These are phyloP conservation scores for Notolabrus celidotus DNA, from an alignment of 2,797 vertebrate species.

Conservation along the genomic window DNA sequence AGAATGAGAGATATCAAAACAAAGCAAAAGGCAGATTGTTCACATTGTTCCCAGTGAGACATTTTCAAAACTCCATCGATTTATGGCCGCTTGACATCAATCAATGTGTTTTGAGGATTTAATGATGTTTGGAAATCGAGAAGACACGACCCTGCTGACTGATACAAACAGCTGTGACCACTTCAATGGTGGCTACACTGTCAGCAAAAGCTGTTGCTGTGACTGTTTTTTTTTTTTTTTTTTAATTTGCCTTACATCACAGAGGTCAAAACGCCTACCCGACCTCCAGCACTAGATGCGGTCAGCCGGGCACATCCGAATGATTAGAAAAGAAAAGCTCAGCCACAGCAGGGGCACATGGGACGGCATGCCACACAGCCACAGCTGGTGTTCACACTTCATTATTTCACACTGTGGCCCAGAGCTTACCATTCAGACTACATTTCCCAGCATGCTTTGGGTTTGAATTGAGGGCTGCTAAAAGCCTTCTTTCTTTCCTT, in stretches of 20 bases:
- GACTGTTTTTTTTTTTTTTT: constrained; percentile 23
- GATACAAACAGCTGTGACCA: constrained; percentile 44
- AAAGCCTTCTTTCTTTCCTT: too few relatives aligned
- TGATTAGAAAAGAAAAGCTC: constrained; percentile 74
- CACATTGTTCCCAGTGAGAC: neutral
- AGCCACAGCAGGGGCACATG: constrained; percentile 27
- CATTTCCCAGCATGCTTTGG: constrained; percentile 62
- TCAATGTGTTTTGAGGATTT: neutral
- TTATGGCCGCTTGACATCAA: neutral
- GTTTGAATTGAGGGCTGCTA: constrained; percentile 27
- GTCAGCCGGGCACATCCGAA: constrained; percentile 29
- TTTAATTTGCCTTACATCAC: constrained; percentile 66
- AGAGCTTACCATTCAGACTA: constrained; percentile 37
- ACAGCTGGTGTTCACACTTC: constrained; percentile 71
- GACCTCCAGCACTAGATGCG: constrained; percentile 51
- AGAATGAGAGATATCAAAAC: constrained; percentile 6
- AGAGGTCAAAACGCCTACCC: constrained; percentile 42
- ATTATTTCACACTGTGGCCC: constrained; percentile 61
- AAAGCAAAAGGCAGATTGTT: neutral
- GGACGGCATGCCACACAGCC: constrained; percentile 51
- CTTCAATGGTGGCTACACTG: constrained; percentile 35
- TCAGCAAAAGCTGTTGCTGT: constrained; percentile 54
- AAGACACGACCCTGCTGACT: constrained; percentile 23
- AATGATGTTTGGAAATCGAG: neutral
- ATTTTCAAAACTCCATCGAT: neutral